A percentile compares a stretch with the other conserved stretches of the same genome.
phyloP scores from a whole-genome alignment of 2,888 invertebrate species.

The Cheiracanthium punctorium region DNA sequence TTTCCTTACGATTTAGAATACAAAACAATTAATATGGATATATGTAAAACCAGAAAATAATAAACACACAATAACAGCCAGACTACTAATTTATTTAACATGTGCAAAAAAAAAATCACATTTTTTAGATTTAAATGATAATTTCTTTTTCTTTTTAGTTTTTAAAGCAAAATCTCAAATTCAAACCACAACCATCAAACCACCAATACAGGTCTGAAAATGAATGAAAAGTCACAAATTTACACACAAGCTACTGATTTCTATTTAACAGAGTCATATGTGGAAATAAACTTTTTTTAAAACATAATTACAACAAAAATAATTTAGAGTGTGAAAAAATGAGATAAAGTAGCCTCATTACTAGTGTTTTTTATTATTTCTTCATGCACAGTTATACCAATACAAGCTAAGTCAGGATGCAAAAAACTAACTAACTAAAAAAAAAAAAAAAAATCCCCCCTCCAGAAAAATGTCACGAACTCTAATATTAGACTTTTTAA shows the following conservation, averaged over 20 bases:
- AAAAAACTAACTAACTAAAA: too few species aligned
- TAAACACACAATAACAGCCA: slow-evolving; percentile 28
- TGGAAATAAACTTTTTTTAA: background rate
- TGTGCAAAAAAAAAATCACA: slow-evolving; percentile 46
- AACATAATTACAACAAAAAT: too few species aligned
- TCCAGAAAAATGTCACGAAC: too few species aligned
- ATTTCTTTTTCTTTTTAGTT: slow-evolving; percentile 21
- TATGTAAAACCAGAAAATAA: slow-evolving; percentile 11
- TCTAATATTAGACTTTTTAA: too few species aligned
- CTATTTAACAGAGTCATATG: background rate
- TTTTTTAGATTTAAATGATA: slow-evolving; percentile 38
- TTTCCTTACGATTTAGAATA: too few species aligned
- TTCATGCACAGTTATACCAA: background rate
- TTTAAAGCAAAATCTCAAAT: slow-evolving; percentile 28
- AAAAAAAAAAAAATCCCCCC: too few species aligned
- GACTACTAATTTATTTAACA: slow-evolving; percentile 50
- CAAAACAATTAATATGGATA: too few species aligned
- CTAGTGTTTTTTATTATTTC: background rate
- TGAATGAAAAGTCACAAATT: slow-evolving; percentile 31
- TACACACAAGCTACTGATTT: background rate
- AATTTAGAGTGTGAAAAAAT: too few species aligned
- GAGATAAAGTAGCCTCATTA: too few species aligned
- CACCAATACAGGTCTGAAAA: slow-evolving; percentile 63
- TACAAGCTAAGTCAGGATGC: background rate
- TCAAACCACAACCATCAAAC: slow-evolving; percentile 48